A percentile compares a stretch with the other conserved stretches of the same genome.
These are phyloP conservation scores for Colletes collaris DNA, from an alignment of 2,888 invertebrate genomes.

Conservation along the genomic window DNA sequence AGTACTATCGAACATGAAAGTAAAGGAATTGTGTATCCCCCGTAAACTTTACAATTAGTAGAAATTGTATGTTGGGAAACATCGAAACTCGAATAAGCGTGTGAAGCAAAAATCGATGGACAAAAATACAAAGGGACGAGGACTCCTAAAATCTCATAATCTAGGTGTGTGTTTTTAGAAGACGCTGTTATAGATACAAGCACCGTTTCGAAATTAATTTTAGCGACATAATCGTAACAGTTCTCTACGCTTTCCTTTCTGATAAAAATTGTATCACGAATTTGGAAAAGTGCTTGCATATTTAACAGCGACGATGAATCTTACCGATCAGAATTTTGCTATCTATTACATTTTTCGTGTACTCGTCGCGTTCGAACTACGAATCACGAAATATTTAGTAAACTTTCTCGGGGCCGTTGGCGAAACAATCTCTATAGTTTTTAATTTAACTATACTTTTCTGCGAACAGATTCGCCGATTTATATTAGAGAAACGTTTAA, in stretches of 20 bases:
- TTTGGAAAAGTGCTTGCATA: slow-evolving; percentile 1
- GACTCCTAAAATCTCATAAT: not conserved
- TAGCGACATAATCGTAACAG: not conserved
- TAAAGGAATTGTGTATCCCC: slow-evolving; percentile 5
- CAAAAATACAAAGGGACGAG: too few species aligned
- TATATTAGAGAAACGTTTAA: slow-evolving; percentile 11
- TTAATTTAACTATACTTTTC: slow-evolving; percentile 38
- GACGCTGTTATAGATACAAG: not conserved
- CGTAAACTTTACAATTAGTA: not conserved
- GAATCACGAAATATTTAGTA: too few species aligned
- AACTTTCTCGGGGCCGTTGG: too few species aligned
- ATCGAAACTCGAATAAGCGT: slow-evolving; percentile 1
- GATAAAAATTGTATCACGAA: not conserved
- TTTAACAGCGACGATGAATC: not conserved
- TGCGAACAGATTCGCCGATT: slow-evolving; percentile 19
- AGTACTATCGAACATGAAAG: slow-evolving; percentile 7
- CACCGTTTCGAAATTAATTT: not conserved
- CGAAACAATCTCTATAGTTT: slow-evolving; percentile 22
- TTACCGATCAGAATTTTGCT: not conserved
- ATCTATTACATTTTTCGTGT: not conserved
- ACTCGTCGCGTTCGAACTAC: not conserved
- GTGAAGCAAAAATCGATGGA: not conserved
- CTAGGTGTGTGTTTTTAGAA: not conserved
- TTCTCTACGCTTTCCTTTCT: not conserved
- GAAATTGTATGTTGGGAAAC: slow-evolving; percentile 10